Evolutionary conservation across 2,888 invertebrate genomes (phyloP).

Genomic region (Andrena bucephala): DNA sequence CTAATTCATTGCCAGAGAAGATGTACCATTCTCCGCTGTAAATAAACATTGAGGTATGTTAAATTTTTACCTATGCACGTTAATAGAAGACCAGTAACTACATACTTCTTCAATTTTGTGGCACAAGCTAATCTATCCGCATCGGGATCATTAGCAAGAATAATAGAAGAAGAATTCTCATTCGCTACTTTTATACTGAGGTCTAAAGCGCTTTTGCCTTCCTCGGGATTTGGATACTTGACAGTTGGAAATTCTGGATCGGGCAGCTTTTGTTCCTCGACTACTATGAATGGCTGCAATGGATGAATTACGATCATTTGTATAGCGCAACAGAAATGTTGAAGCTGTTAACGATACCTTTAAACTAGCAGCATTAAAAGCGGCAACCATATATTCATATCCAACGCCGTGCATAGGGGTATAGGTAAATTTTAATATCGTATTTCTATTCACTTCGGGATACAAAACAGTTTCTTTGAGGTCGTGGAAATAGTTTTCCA

Average conservation of each 20-base stretch:
- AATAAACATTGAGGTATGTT: not conserved
- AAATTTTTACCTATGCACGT: not conserved
- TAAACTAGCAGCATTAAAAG: slow-evolving; percentile 91
- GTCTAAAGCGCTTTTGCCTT: slow-evolving; percentile 92
- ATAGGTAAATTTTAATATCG: slow-evolving; percentile 91
- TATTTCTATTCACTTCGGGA: slow-evolving; percentile 87
- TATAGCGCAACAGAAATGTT: not conserved
- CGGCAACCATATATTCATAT: slow-evolving; percentile 90
- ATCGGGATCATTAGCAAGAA: slow-evolving; percentile 99
- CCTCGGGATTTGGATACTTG: slow-evolving; percentile 99
- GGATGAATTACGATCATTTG: not conserved
- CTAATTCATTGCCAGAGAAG: slow-evolving; percentile 98
- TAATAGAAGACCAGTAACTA: slow-evolving; percentile 22
- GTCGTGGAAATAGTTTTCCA: slow-evolving; percentile 88
- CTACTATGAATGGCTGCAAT: slow-evolving; percentile 88
- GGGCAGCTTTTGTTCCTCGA: slow-evolving; percentile 92
- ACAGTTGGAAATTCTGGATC: slow-evolving; percentile 99
- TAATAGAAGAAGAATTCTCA: slow-evolving; percentile 88
- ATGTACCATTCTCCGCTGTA: slow-evolving; percentile 92
- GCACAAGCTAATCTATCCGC: slow-evolving; percentile 94
- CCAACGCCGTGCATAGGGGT: slow-evolving; percentile 99
- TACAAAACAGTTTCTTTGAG: slow-evolving; percentile 87
- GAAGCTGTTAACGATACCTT: slow-evolving; percentile 85
- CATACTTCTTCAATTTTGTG: slow-evolving; percentile 90
- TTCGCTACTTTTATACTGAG: slow-evolving; percentile 93